Base-by-base conservation (phyloP, 2,113 vertebrate genomes). In the Cranoglanis bouderius region DNA sequence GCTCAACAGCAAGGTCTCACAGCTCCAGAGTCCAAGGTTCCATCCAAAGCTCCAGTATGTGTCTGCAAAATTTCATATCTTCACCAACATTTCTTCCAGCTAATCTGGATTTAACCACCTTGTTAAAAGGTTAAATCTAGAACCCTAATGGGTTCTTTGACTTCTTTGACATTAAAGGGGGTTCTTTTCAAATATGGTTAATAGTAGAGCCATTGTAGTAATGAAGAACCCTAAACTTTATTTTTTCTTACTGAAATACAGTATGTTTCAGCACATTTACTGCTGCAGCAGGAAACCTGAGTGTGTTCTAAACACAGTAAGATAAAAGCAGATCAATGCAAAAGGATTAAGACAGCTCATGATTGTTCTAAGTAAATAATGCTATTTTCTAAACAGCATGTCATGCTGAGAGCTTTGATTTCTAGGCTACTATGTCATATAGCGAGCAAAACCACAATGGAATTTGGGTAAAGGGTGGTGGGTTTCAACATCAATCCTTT, bases 401-500 rank as follows among this genome's bases (percentile, higher is more conserved):
- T 55, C 43, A 57, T 65, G 8, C 61, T 32, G 29, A 85, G 46
- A 51, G 61, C 61, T 85, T 85, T 65, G 59, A 85, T 46, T 49
- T 59, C 7, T 40, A 38, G 10, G 4, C 53, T 29, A 10, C 38
- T 32, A 43, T 46, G 24, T 72, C 24, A 53, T n/a, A 85, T 70
- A 85, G 43, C 3, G 18, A 85, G 84, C 29, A 85, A 85, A 67
- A 70, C 29, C 63, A 4, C 57, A 72, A 13, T 38, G 40, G 55
- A 85, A 74, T 85, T 65, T 53, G 65, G 46, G 2, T 53, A 77
- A 75, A 2, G 24, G 51, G 26, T 10, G 18, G 35, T 78, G 24
- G 55, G 26, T 77, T 75, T 85, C 43, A 85, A 51, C 83, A 65
- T 78, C 72, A 87, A 49, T 87, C 5, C 5, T 81, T 87, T 87